These are phyloP conservation scores for Drosophila azteca DNA, from an alignment of 1,140 invertebrate genomes.

Conservation along the genomic window DNA sequence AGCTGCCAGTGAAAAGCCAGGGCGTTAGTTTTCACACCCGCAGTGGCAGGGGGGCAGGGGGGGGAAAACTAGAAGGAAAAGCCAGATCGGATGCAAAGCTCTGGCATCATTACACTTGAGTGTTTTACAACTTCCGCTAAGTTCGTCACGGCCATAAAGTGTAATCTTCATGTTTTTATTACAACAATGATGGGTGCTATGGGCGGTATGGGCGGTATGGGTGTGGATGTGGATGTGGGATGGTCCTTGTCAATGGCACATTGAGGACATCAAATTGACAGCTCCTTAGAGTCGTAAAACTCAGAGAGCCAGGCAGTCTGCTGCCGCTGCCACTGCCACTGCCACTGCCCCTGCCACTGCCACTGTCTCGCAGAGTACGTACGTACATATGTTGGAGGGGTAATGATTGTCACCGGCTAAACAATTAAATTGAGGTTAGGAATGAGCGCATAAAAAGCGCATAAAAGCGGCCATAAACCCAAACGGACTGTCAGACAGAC, in stretches of 20 bases:
- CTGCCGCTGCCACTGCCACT: too few species aligned
- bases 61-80: not conserved
- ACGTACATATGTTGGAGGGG: slow-evolving; percentile 72
- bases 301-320: slow-evolving; percentile 4
- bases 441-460: slow-evolving; percentile 82
- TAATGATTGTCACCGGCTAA: slow-evolving; percentile 83
- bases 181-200: slow-evolving; percentile 8
- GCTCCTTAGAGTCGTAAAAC: slow-evolving; percentile 78
- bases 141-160: slow-evolving; percentile 67
- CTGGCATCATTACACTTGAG: slow-evolving; percentile 76
- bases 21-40: slow-evolving; percentile 72
- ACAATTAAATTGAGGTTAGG: slow-evolving; percentile 84
- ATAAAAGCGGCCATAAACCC: slow-evolving; percentile 80
- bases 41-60: too few species aligned
- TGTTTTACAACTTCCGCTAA: slow-evolving; percentile 80
- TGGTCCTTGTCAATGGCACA: slow-evolving; percentile 62
- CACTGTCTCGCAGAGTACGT: slow-evolving; percentile 33
- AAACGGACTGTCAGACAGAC: slow-evolving; percentile 24
- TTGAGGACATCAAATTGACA: slow-evolving; percentile 78
- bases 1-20: slow-evolving; percentile 48
- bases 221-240: not conserved
- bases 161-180: slow-evolving; percentile 83
- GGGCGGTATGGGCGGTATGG: not conserved
- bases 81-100: slow-evolving; percentile 34
- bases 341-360: too few species aligned